Evolutionary conservation across 2,888 invertebrate species (phyloP).

Genomic region (Alentia gelatinosa): DNA sequence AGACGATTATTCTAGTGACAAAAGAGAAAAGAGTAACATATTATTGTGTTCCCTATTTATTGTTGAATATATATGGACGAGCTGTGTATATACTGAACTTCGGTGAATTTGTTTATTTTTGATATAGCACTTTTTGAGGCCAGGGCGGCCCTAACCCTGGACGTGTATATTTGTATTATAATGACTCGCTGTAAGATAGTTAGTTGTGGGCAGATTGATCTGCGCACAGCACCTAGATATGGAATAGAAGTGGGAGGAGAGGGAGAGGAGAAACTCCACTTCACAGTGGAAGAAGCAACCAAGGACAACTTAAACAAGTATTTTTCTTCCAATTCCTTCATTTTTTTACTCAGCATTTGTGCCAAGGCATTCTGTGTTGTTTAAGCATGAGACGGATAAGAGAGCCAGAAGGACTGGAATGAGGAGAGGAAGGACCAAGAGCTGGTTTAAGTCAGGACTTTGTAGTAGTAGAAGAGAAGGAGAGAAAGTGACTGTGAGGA

Average conservation of each 20-base stretch:
- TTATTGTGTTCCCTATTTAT: slow-evolving; percentile 61
- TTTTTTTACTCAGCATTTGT: slow-evolving; percentile 50
- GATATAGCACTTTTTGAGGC: slow-evolving; percentile 62
- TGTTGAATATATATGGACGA: slow-evolving; percentile 57
- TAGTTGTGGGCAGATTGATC: slow-evolving; percentile 14
- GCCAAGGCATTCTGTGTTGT: slow-evolving; percentile 46
- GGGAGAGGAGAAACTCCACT: slow-evolving; percentile 26
- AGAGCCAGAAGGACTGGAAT: not conserved
- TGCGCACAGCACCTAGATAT: not conserved
- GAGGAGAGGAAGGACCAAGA: slow-evolving; percentile 41
- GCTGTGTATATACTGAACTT: slow-evolving; percentile 58
- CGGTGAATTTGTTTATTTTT: slow-evolving; percentile 61
- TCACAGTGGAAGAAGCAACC: not conserved
- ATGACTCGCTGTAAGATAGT: slow-evolving; percentile 57
- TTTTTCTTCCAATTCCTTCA: slow-evolving; percentile 34
- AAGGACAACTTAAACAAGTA: slow-evolving; percentile 28
- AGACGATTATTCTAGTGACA: slow-evolving; percentile 26
- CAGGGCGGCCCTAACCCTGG: slow-evolving; percentile 45
- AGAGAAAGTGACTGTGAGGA: not conserved
- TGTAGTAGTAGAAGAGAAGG: slow-evolving; percentile 30
- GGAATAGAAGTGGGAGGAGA: slow-evolving; percentile 3
- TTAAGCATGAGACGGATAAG: not conserved
- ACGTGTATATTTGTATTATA: slow-evolving; percentile 62
- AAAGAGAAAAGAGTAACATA: slow-evolving; percentile 87
- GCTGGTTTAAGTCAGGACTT: not conserved